A percentile compares a stretch with the other conserved stretches of the same genome.
These are phyloP conservation scores for Notothenia rossii DNA, from an alignment of 2,113 vertebrate species.

Conservation along the genomic window DNA sequence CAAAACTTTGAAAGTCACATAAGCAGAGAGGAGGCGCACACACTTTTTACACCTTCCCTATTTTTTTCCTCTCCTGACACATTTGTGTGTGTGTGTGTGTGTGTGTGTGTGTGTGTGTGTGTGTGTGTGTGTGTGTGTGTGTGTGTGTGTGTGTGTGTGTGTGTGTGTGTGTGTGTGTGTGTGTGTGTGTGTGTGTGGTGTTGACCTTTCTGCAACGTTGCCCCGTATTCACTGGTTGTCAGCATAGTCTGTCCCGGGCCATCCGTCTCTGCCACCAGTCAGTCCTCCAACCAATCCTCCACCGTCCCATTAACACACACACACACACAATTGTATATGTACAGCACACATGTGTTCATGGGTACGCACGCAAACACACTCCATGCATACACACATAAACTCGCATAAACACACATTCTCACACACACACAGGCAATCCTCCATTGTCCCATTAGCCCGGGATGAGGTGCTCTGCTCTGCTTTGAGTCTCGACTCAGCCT, in stretches of 20 bases:
- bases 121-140: too few relatives aligned
- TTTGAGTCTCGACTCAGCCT: constrained; percentile 70
- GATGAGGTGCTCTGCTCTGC: constrained; percentile 85
- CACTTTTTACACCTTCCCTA: constrained; percentile 56
- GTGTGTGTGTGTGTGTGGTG: constrained; percentile 17
- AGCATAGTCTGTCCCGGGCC: constrained; percentile 91
- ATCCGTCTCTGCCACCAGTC: constrained; percentile 97
- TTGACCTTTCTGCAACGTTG: constrained; percentile 97
- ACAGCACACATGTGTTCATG: constrained; percentile 7
- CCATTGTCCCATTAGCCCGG: constrained; percentile 93
- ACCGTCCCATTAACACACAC: constrained; percentile 76
- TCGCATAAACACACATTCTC: constrained; percentile 31
- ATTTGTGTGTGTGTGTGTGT: constrained; percentile 44
- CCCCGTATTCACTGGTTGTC: constrained; percentile 94
- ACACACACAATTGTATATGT: constrained; percentile 10
- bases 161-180: not conserved
- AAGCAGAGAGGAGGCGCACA: constrained; percentile 47
- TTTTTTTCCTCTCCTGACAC: constrained; percentile 77
- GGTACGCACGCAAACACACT: constrained; percentile 5
- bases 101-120: not conserved
- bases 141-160: not conserved
- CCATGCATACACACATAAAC: constrained; percentile 6
- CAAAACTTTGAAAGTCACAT: constrained; percentile 81
- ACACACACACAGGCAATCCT: constrained; percentile 80
- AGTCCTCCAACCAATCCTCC: constrained; percentile 90